Base-by-base conservation (phyloP, 2,113 vertebrate species). In the Tragelaphus imberbis region DNA sequence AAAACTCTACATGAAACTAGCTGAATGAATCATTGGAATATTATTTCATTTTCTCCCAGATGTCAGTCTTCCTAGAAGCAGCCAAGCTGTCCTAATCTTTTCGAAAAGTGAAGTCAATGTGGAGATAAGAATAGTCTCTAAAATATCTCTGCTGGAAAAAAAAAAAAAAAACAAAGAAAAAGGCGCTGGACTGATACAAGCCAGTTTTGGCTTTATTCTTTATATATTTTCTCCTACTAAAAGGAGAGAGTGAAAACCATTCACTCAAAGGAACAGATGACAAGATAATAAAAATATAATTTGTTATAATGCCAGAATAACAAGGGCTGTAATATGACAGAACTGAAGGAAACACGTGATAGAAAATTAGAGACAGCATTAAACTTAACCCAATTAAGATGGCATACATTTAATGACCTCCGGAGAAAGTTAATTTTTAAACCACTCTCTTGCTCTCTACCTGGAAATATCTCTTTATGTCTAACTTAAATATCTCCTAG, bases 351-450 rank as follows among this genome's bases (percentile, higher is more conserved):
- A 97, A 80, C 44, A 84, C 27, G 5, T 55, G 81, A 84, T 27
- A 58, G 94, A 88, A 94, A 91, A 87, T 93, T 36, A 68, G 89
- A 93, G 61, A 84, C 59, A 33, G 47, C 89, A 89, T 88, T 53
- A 95, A n/a, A 80, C 36, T 94, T 93, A 89, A 93, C n/a, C n/a
- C 84, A 92, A 47, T 93, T 91, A 94, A 93, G 44, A 88, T 61
- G 87, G 53, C 40, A 59, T 25, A 30, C 58, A 81, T 81, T 96
- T 97, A 97, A 96, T 82, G 90, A 96, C 92, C 85, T 92, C 87
- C 12, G 33, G 97, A 92, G 92, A 97, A 96, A 98, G 97, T 94
- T 97, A 85, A 84, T 90, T 97, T 93, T 97, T n/a, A 97, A 96
- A 84, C 59, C 84, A 92, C 81, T 84, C 36, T 58, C 51, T 75